Conservation (phyloP, 2,888 invertebrate genomes). For the Lamproptera curius region DNA sequence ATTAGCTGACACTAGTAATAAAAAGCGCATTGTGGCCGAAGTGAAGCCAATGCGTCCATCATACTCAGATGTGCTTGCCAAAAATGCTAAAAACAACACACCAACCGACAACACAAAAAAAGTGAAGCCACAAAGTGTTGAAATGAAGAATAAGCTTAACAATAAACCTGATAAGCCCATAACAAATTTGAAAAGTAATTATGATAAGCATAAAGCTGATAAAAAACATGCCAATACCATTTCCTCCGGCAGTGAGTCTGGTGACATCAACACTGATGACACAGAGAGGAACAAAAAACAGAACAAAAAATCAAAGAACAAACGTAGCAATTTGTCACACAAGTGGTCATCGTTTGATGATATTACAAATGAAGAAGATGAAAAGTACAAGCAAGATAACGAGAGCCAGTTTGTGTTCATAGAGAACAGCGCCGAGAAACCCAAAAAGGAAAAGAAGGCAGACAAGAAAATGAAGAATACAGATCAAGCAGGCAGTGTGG, state of each 20-base stretch:
- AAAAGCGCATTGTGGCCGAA: slow-evolving; percentile 88
- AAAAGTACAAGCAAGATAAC: slow-evolving; percentile 45
- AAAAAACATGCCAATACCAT: slow-evolving; percentile 56
- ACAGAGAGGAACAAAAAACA: slow-evolving; percentile 58
- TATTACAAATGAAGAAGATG: slow-evolving; percentile 61
- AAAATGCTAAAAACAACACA: slow-evolving; percentile 76
- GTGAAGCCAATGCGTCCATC: slow-evolving; percentile 92
- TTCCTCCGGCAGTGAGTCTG: slow-evolving; percentile 73
- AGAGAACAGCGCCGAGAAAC: slow-evolving; percentile 59
- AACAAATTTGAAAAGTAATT: slow-evolving; percentile 47
- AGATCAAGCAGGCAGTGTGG: slow-evolving; percentile 43
- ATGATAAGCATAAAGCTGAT: slow-evolving; percentile 57
- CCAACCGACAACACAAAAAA: slow-evolving; percentile 68
- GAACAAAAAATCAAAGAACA: slow-evolving; percentile 63
- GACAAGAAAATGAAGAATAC: slow-evolving; percentile 46
- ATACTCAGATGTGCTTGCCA: slow-evolving; percentile 90
- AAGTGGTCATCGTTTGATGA: slow-evolving; percentile 81
- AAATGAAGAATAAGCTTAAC: slow-evolving; percentile 57
- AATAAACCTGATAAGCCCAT: slow-evolving; percentile 58
- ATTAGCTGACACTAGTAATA: slow-evolving; percentile 74
- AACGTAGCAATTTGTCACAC: slow-evolving; percentile 61
- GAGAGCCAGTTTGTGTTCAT: slow-evolving; percentile 70
- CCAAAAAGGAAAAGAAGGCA: slow-evolving; percentile 61
- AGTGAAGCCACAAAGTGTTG: slow-evolving; percentile 60
- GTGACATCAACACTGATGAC: slow-evolving; percentile 65